Percentiles rank a stretch among this genome's conserved stretches.
These are phyloP conservation scores for Neotoxoptera formosana DNA, from an alignment of 1,140 invertebrate genomes.

Conservation along the genomic window DNA sequence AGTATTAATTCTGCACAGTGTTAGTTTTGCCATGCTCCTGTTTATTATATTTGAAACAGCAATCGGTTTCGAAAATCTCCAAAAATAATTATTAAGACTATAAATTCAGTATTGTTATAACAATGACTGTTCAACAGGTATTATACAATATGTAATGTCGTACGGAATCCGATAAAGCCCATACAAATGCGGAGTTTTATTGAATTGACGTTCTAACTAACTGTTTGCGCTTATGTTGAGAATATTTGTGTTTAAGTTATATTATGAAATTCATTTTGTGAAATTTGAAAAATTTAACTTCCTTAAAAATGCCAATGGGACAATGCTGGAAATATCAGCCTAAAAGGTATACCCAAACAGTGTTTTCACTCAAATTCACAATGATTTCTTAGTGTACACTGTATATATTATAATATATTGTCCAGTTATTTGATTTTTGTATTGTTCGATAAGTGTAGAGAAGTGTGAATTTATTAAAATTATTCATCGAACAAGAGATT, in stretches of 20 bases:
- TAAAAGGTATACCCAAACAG: background rate
- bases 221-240: background rate
- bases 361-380: background rate
- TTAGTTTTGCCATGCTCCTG: background rate
- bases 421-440: background rate
- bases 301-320: background rate
- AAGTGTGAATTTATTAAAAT: background rate
- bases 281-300: background rate
- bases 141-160: background rate
- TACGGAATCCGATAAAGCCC: background rate
- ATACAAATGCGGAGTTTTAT: background rate
- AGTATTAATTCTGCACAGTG: too few relatives aligned
- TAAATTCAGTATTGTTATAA: background rate
- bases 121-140: background rate
- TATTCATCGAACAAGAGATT: background rate
- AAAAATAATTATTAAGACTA: background rate
- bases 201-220: background rate
- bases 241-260: background rate
- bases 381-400: background rate
- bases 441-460: background rate
- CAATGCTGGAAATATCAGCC: too few relatives aligned
- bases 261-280: background rate
- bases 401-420: background rate
- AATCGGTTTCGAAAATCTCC: background rate
- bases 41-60: background rate